Base-by-base conservation (phyloP, 2,797 vertebrate genomes). In the Toxotes lorentzi region DNA sequence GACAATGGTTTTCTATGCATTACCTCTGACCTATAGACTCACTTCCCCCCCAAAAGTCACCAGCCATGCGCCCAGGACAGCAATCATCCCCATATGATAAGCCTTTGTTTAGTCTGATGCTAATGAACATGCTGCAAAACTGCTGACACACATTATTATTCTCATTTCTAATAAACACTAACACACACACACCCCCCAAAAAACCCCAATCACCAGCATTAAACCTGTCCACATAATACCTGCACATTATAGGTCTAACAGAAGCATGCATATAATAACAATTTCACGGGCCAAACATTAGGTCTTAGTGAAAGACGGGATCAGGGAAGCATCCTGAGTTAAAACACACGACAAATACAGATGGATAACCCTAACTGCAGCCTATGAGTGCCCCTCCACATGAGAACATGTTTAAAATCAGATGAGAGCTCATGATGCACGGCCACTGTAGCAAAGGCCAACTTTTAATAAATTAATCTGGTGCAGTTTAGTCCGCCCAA, bases 11-110 rank as follows among this genome's bases (percentile, higher is more conserved):
- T 32, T 58, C 67, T 81, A 48, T 70, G 57, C 65, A 72, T 88
- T 79, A 83, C 79, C 82, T 82, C 51, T 89, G 84, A 93, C 88
- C 89, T 82, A 62, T 14, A 60, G 57, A 45, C 68, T 59, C 62
- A 23, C 54, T 61, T 57, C 61, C 48, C n/a, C 1, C 16, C 51
- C 41, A 21, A 64, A 56, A 50, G 67, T 8, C 54, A 64, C 56
- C 63, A 77, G 50, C 69, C 73, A 82, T 79, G 63, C 75, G 50
- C n/a, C 24, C 71, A 70, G 85, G 79, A 84, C 73, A 78, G 40
- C 71, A 77, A 78, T 82, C 69, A 82, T 16, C 21, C 60, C 54
- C 38, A 64, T 19, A 54, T 56, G 47, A 56, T 59, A 48, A 70
- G 43, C 32, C 81, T 85, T 86, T 85, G 67, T 83, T 77, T 23